phyloP scores from a whole-genome alignment of 2,113 vertebrate genomes.

The Bolborhynchus lineola region DNA sequence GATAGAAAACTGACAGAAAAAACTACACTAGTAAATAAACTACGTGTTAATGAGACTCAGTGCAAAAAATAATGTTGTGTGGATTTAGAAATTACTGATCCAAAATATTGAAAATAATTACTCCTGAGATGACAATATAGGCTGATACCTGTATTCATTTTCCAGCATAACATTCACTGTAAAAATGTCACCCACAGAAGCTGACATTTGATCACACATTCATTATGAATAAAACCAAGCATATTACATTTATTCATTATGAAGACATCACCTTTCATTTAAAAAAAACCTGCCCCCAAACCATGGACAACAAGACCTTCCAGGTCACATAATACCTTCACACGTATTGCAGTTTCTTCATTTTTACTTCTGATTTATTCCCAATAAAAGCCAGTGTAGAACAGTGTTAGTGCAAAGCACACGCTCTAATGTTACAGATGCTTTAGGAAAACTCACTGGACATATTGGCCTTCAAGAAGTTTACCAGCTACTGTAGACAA shows the following conservation, averaged over 20 bases:
- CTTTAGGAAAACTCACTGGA: background rate
- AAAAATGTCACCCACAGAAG: background rate
- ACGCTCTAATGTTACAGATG: background rate
- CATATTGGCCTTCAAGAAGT: background rate
- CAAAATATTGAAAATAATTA: background rate
- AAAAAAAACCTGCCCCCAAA: background rate
- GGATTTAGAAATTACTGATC: background rate
- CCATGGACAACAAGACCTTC: background rate
- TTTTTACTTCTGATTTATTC: background rate
- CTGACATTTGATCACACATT: background rate
- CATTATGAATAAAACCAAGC: background rate
- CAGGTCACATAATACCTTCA: background rate
- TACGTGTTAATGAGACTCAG: background rate
- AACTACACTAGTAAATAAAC: background rate
- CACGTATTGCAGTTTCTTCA: background rate
- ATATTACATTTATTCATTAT: background rate
- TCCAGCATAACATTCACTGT: background rate
- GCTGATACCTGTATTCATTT: background rate
- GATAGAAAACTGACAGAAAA: background rate
- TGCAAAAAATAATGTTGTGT: background rate
- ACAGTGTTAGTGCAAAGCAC: background rate
- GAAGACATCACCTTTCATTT: background rate
- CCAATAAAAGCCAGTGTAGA: background rate
- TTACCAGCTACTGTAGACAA: background rate
- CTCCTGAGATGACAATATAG: background rate